Base-by-base conservation (phyloP, 1,140 invertebrate species). In the Sarcophaga peregrina region DNA sequence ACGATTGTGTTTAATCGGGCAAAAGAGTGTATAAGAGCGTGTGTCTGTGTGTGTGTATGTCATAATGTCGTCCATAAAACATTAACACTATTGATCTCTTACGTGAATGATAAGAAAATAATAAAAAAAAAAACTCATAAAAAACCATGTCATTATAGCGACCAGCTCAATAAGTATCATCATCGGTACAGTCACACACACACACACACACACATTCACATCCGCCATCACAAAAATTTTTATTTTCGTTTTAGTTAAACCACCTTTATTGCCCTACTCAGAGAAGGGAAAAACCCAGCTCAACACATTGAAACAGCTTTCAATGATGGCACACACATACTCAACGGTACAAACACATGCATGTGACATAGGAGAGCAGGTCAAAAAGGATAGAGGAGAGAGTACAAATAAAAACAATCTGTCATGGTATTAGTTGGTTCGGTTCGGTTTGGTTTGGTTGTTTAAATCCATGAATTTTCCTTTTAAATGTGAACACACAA, bases 11-110 rank as follows among this genome's bases (percentile, higher is more conserved):
- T 37, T 37, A 37, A 37, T 37, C 8, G 54, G 10, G 10, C 6
- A 62, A 62, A n/a, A 7, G 20, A 25, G 6, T 20, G n/a, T 68
- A 20, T 68, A 25, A 20, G 62, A 20, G 62, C 20, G 62, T 37
- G 25, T 37, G 25, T 37, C 25, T 37, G 1, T 37, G 25, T 37
- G 25, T 37, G 25, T 1, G 25, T 37, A 37, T 37, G 25, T 37
- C 25, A 37, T 37, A 37, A 37, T 37, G 25, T 68, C 62, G 62
- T 20, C 62, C 62, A 68, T 68, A 25, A 68, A 68, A 68, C 62
- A 68, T 68, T 68, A 68, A 68, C 62, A 68, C 62, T 68, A 68
- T 68, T 68, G 62, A 68, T 68, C 58, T 68, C 20, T 20, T 68
- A 68, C 62, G 62, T 68, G 62, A 68, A 68, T 68, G 62, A 68